A percentile compares a stretch with the other conserved stretches of the same genome.
These are phyloP conservation scores for Andrena bicolor DNA, from an alignment of 2,888 invertebrate genomes.

Conservation along the genomic window DNA sequence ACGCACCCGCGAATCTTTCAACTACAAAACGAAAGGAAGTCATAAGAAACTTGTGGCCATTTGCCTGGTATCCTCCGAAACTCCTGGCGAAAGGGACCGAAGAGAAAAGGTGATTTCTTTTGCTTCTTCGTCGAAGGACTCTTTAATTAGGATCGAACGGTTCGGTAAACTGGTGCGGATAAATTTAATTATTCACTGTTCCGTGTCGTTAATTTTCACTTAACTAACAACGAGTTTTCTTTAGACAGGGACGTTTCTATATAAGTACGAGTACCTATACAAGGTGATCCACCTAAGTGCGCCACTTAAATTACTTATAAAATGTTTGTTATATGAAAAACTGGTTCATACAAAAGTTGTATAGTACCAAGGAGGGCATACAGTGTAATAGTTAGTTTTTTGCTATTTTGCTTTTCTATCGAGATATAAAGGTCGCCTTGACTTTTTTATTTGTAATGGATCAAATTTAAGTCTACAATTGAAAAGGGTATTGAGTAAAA, in stretches of 20 bases:
- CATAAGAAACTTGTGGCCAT: slow-evolving; percentile 32
- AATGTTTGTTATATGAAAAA: too few species aligned
- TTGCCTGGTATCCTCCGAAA: slow-evolving; percentile 26
- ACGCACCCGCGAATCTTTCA: slow-evolving; percentile 14
- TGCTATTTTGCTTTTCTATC: too few species aligned
- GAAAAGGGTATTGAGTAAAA: too few species aligned
- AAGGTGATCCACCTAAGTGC: too few species aligned
- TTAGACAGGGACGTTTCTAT: background rate
- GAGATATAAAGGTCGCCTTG: too few species aligned
- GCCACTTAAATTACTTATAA: too few species aligned
- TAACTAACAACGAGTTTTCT: slow-evolving; percentile 5
- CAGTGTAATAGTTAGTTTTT: too few species aligned
- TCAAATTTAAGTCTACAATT: too few species aligned
- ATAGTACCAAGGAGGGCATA: too few species aligned
- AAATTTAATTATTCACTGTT: slow-evolving; percentile 58
- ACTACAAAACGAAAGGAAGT: slow-evolving; percentile 34
- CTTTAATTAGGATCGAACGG: slow-evolving; percentile 55
- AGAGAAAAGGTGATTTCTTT: slow-evolving; percentile 21
- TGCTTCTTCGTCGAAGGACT: background rate
- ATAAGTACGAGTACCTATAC: too few species aligned
- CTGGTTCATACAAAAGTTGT: too few species aligned
- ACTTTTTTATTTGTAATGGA: too few species aligned
- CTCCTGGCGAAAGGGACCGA: slow-evolving; percentile 1
- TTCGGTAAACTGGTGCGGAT: slow-evolving; percentile 30
- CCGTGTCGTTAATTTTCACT: slow-evolving; percentile 40